Conservation (phyloP, 2,888 invertebrate genomes). For the Dicyrtomina minuta region DNA sequence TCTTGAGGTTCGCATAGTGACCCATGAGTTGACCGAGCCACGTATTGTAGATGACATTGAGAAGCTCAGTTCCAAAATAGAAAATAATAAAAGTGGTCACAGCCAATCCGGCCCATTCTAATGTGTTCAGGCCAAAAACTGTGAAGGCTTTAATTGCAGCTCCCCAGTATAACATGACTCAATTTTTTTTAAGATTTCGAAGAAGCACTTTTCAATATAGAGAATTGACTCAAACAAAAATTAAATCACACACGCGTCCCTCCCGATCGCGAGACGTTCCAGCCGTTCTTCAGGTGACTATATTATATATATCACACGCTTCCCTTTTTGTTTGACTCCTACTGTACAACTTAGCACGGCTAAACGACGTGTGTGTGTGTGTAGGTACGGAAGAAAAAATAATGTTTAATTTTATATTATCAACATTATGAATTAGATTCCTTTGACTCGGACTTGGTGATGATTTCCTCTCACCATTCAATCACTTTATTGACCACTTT, state of each 20-base stretch:
- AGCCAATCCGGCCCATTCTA: conserved; percentile 53
- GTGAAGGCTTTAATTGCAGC: conserved; percentile 52
- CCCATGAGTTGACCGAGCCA: conserved; percentile 62
- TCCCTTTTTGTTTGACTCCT: neutral
- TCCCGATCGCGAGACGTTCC: too few relatives aligned
- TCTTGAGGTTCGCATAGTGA: conserved; percentile 63
- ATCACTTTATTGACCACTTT: too few relatives aligned
- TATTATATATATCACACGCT: too few relatives aligned
- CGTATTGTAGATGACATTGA: conserved; percentile 52
- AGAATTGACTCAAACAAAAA: neutral
- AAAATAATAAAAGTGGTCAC: conserved; percentile 51
- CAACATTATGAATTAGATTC: too few relatives aligned
- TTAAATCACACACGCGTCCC: too few relatives aligned
- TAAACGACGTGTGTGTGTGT: too few relatives aligned
- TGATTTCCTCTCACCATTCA: too few relatives aligned
- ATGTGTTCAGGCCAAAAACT: conserved; percentile 49
- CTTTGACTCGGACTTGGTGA: too few relatives aligned
- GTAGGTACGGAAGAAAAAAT: too few relatives aligned
- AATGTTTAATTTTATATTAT: too few relatives aligned
- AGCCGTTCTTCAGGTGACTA: too few relatives aligned
- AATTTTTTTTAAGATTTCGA: neutral
- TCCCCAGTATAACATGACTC: conserved; percentile 47
- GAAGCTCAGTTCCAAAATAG: conserved; percentile 50
- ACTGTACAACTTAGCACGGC: neutral
- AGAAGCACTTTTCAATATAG: conserved; percentile 8